Evolutionary conservation across 2,888 invertebrate genomes (phyloP), one percentile per base, ranked within the genome.

Genomic region (Agrochola lychnidis): DNA sequence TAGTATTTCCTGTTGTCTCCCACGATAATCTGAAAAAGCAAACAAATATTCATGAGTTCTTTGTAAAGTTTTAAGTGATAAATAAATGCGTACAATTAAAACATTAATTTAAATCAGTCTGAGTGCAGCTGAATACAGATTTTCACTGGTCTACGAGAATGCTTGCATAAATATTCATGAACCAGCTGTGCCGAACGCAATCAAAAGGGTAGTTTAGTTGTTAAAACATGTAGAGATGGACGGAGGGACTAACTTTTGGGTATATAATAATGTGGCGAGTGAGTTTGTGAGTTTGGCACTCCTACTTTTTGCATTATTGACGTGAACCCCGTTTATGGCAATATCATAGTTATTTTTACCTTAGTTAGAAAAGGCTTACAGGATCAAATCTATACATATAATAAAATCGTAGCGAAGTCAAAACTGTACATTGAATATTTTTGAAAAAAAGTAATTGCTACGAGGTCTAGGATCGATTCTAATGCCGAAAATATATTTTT

Each of bases 101-200:
- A 25, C 19, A 56, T 45, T 45, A n/a, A 73, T 82, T 56, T 66
- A 66, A 63, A 81, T 56, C 59, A 48, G 36, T 25, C 22, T 42
- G 56, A 30, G 40, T n/a, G 56, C 45, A 76, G 19, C 64, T 66
- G 66, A 61, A 76, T 63, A 56, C 25, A 66, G 59, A 22, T 57
- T 53, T n/a, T 25, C 14, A 48, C 48, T 25, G 51, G 40, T 14
- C 36, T 25, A 51, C 62, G 77, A 70, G 66, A 70, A 76, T 66
- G 56, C 16, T 66, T 45, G 30, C 61, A 80, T 82, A 14, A 48
- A 79, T 79, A 79, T 80, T 82, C 66, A 79, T 70, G 14, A 59
- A 36, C 48, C 19, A 51, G 45, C 30, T 66, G 22, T 22, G 16
- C 25, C 10, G 48, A 53, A 69, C 64, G 25, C 48, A 53, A 68